Evolutionary conservation across 2,797 vertebrate genomes (phyloP).

Genomic region (Sebastiscus tertius): DNA sequence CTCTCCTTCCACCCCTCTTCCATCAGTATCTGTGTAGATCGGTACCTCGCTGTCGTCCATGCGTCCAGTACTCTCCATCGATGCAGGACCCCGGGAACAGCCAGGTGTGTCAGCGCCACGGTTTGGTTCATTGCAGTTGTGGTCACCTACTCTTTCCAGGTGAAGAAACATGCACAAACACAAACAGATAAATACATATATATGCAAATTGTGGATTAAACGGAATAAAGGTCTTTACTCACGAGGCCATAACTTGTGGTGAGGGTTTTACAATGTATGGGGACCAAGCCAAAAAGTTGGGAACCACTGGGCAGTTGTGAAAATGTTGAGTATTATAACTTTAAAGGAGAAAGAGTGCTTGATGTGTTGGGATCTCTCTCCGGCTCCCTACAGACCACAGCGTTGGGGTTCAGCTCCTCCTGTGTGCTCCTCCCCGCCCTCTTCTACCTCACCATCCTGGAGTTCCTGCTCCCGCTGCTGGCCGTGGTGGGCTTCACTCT

Average conservation of each 20-base stretch:
- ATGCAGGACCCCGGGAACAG: slow-evolving; percentile 88
- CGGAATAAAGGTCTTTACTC: not conserved
- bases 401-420: slow-evolving; percentile 75
- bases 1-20: not conserved
- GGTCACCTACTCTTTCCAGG: slow-evolving; percentile 91
- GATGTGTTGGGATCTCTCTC: not conserved
- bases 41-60: slow-evolving; percentile 93
- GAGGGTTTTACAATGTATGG: not conserved
- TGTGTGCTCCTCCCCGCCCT: slow-evolving; percentile 86
- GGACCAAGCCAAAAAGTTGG: not conserved
- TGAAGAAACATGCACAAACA: slow-evolving; percentile 20
- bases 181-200: not conserved
- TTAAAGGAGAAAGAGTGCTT: not conserved
- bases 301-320: not conserved
- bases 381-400: slow-evolving; percentile 76
- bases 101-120: slow-evolving; percentile 84
- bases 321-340: not conserved
- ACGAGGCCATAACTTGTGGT: not conserved
- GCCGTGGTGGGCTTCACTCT: slow-evolving; percentile 90
- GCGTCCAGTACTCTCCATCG: slow-evolving; percentile 84
- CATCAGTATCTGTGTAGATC: slow-evolving; percentile 92
- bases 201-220: not conserved
- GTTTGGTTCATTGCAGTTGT: slow-evolving; percentile 91
- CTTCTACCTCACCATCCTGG: slow-evolving; percentile 89
- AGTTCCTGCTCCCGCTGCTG: slow-evolving; percentile 92